These are phyloP conservation scores for Heliconius nattereri DNA, from an alignment of 1,140 invertebrate species.

Conservation along the genomic window DNA sequence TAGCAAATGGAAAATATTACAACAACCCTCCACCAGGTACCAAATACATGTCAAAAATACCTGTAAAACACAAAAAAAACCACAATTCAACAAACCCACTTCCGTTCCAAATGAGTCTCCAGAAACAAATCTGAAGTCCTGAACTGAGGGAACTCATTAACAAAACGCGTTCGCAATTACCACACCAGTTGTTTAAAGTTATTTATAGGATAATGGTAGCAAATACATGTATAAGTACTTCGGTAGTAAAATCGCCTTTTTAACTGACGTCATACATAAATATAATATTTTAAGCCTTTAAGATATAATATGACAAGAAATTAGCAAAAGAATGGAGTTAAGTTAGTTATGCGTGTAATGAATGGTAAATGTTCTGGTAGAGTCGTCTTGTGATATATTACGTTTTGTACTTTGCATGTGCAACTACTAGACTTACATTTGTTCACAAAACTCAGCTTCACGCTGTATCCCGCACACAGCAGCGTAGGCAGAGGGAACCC, in stretches of 20 bases:
- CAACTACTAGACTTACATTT: too few relatives aligned
- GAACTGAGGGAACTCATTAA: conserved; percentile 23
- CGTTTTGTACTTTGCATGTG: neutral
- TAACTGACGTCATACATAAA: conserved; percentile 16
- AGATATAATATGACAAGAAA: conserved; percentile 9
- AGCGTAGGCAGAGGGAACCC: too few relatives aligned
- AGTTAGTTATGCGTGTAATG: neutral
- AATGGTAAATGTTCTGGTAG: neutral
- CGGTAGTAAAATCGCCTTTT: conserved; percentile 6
- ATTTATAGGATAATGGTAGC: conserved; percentile 27
- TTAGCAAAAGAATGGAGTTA: conserved; percentile 5
- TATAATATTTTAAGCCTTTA: conserved; percentile 8
- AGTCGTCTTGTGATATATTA: neutral
- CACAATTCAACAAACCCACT: neutral
- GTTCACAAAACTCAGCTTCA: too few relatives aligned
- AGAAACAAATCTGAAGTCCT: neutral
- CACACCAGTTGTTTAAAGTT: conserved; percentile 21
- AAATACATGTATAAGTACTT: conserved; percentile 4
- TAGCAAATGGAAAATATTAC: neutral
- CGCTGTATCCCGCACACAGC: too few relatives aligned
- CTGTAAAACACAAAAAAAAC: neutral
- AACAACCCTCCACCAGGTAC: too few relatives aligned
- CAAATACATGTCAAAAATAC: too few relatives aligned
- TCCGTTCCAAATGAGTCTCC: conserved; percentile 4
- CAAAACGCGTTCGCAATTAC: conserved; percentile 23